A percentile compares a stretch with the other conserved stretches of the same genome.
Conservation (phyloP, 2,888 invertebrate species). For the Leucophora obtusa region DNA sequence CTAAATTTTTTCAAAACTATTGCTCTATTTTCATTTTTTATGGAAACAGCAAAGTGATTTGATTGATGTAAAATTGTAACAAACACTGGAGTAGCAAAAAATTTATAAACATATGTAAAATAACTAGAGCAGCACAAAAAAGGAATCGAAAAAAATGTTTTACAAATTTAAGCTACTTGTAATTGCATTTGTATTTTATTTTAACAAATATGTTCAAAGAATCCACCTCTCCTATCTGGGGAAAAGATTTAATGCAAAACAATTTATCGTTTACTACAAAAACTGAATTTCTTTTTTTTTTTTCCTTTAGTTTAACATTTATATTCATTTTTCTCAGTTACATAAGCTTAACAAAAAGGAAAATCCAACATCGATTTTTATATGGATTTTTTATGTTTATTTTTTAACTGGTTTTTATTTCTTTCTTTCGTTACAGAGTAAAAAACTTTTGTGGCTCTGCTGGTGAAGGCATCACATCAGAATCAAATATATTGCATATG, state of each 20-base stretch:
- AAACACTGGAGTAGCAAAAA: not conserved
- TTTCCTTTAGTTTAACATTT: no score
- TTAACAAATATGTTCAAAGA: not conserved
- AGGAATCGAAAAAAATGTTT: not conserved
- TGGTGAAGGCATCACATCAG: slow-evolving; percentile 86
- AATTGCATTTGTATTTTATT: slow-evolving; percentile 33
- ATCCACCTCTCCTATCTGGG: not conserved
- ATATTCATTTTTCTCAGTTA: no score
- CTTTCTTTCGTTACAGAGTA: slow-evolving; percentile 76
- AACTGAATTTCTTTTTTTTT: not conserved
- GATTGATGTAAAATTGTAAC: slow-evolving; percentile 25
- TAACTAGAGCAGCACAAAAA: not conserved
- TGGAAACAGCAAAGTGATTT: slow-evolving; percentile 24
- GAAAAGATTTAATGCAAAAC: not conserved
- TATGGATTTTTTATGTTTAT: slow-evolving; percentile 4
- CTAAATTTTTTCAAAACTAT: no score
- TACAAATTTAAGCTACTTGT: slow-evolving; percentile 39
- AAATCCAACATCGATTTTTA: not conserved
- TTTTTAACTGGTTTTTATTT: not conserved
- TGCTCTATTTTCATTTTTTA: slow-evolving; percentile 16
- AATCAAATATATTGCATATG: slow-evolving; percentile 85
- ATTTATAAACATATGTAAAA: not conserved
- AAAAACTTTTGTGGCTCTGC: slow-evolving; percentile 92
- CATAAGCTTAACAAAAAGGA: not conserved
- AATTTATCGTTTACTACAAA: slow-evolving; percentile 1